Base-by-base conservation (phyloP, 2,797 vertebrate genomes). In the Crenichthys baileyi region DNA sequence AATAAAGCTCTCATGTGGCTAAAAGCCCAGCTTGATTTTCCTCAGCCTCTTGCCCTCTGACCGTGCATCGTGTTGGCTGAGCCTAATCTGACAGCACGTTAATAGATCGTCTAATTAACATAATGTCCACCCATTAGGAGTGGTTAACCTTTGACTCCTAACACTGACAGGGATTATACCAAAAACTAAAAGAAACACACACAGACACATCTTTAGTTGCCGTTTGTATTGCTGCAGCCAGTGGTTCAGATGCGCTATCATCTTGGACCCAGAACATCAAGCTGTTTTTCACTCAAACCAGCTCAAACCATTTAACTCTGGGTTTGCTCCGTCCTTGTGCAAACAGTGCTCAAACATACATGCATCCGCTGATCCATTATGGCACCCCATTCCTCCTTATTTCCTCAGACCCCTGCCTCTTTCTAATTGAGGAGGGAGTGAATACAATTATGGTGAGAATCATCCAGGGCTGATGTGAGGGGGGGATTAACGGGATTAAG, bases 401-500 rank as follows among this genome's bases (percentile, higher is more conserved):
- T 87, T 85, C 79, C 77, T 82, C 88, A 76, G 61, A 88, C 83
- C 78, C 78, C 61, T 58, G 87, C 91, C 72, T 86, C 89, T 85
- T 81, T 92, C 91, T 93, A 93, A 94, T 92, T 94, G 91, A 93
- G 87, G 90, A 83, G 72, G 88, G 76, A 55, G 82, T 85, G 89
- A 90, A 90, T 90, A 93, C 92, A 95, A 94, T 95, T 94, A 94
- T 88, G 86, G 89, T 85, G 91, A 85, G 90, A 92, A 93, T 95
- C 92, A 93, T 94, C 89, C 90, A 77, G 73, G 86, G 78, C 88
- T 92, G 94, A 94, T 94, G 94, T 91, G 92, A 92, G 93, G 91
- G 63, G 90, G 63, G 93, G 94, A 95, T 95, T 95, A 94, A 93
- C 84, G 74, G 94, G 94, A 94, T 95, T 94, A 94, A 92, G 90